Evolutionary conservation across 2,113 vertebrate species (phyloP).

Genomic region (Cercocebus atys): DNA sequence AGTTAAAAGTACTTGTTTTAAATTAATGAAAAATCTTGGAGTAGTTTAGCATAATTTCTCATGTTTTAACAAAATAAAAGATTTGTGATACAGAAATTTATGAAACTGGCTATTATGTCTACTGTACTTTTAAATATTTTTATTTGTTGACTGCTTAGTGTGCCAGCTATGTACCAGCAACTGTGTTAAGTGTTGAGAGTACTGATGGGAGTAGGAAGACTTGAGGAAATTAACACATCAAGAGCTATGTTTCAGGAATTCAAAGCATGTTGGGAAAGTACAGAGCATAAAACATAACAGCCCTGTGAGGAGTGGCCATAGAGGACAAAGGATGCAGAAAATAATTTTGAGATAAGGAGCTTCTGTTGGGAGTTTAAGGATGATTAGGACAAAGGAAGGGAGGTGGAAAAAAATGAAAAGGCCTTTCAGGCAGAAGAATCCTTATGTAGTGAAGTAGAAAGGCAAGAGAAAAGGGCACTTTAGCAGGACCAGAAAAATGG

Average conservation of each 20-base stretch:
- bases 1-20: neutral
- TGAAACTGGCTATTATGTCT: neutral
- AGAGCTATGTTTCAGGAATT: neutral
- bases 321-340: neutral
- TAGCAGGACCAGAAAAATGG: neutral
- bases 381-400: neutral
- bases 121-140: slow-evolving; percentile 5
- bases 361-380: neutral
- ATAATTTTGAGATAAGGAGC: neutral
- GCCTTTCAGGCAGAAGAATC: neutral
- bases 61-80: slow-evolving; percentile 24
- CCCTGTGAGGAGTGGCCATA: neutral
- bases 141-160: neutral
- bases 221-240: neutral
- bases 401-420: neutral
- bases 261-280: neutral
- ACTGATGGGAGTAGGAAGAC: neutral
- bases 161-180: neutral
- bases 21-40: neutral
- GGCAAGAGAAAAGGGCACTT: neutral
- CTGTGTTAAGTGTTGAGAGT: neutral
- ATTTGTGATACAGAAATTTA: slow-evolving; percentile 28
- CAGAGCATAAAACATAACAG: neutral
- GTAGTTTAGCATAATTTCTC: neutral
- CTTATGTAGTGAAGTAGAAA: neutral